These are phyloP conservation scores for Fregetta grallaria DNA, from an alignment of 2,113 vertebrate genomes.

Conservation along the genomic window DNA sequence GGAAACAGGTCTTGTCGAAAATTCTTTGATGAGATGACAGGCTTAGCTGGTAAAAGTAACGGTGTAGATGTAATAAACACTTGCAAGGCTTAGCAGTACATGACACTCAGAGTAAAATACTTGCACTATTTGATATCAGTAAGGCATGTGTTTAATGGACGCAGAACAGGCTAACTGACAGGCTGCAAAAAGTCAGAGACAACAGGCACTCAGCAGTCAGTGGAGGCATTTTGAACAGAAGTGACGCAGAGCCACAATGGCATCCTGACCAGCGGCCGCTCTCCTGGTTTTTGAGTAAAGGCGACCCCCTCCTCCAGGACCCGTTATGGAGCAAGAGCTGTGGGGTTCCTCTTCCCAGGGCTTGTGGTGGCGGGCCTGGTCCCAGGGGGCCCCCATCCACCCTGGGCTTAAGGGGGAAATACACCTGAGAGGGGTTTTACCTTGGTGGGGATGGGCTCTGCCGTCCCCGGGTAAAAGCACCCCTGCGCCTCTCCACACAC, in stretches of 20 bases:
- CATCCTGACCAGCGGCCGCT: background rate
- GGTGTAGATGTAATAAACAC: slow-evolving; percentile 13
- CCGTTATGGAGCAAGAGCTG: background rate
- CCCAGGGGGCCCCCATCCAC: accelerated
- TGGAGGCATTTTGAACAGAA: background rate
- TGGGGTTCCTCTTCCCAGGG: background rate
- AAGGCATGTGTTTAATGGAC: background rate
- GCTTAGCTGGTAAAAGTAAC: slow-evolving; percentile 42
- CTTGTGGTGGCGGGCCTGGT: background rate
- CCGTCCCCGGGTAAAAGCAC: background rate
- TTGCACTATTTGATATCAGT: background rate
- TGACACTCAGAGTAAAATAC: slow-evolving; percentile 24
- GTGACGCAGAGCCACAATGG: background rate
- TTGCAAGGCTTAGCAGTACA: slow-evolving; percentile 39
- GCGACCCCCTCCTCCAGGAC: background rate
- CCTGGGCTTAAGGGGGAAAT: background rate
- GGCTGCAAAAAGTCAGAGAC: background rate
- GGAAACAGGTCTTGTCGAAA: slow-evolving; percentile 44
- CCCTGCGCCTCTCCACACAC: background rate
- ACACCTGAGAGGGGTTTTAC: background rate
- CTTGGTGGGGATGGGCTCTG: background rate
- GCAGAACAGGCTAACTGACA: background rate
- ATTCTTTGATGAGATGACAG: slow-evolving; percentile 59
- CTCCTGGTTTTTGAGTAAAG: background rate
- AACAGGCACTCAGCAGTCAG: accelerated